Evolutionary conservation across 2,113 vertebrate species (phyloP).

Genomic region (Ariopsis seemanni): DNA sequence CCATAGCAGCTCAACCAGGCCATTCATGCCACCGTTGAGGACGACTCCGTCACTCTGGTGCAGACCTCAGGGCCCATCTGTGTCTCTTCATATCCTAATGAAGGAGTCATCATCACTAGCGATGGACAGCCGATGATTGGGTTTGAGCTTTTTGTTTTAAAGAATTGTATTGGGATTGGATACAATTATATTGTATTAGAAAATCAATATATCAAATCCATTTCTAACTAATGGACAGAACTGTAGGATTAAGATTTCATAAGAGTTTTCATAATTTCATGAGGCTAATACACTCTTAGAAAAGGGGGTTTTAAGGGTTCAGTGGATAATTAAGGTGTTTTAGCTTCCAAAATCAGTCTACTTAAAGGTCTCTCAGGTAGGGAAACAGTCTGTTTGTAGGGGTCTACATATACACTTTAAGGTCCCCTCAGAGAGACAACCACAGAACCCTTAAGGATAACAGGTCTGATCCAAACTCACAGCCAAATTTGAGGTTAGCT

Average conservation of each 20-base stretch:
- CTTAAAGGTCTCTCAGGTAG: not conserved
- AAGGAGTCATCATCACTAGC: too few relatives aligned
- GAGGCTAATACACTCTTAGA: not conserved
- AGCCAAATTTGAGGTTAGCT: conserved; percentile 90
- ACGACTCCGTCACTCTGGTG: too few relatives aligned
- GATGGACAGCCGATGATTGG: too few relatives aligned
- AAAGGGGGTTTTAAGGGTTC: not conserved
- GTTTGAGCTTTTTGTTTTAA: not conserved
- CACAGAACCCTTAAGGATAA: not conserved
- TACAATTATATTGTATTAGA: not conserved
- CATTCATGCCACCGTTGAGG: too few relatives aligned
- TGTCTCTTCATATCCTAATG: too few relatives aligned
- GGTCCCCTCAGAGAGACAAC: not conserved
- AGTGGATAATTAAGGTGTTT: not conserved
- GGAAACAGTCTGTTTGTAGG: not conserved
- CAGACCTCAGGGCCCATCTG: too few relatives aligned
- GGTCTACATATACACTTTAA: not conserved
- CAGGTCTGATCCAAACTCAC: conserved; percentile 72
- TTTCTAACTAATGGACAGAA: not conserved
- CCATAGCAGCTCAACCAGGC: too few relatives aligned
- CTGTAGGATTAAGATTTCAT: not conserved
- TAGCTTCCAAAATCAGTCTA: not conserved
- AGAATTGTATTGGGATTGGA: not conserved
- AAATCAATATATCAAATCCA: not conserved
- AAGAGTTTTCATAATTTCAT: not conserved